Base-by-base conservation (phyloP, 2,888 invertebrate genomes). In the Cheilosia vulpina region DNA sequence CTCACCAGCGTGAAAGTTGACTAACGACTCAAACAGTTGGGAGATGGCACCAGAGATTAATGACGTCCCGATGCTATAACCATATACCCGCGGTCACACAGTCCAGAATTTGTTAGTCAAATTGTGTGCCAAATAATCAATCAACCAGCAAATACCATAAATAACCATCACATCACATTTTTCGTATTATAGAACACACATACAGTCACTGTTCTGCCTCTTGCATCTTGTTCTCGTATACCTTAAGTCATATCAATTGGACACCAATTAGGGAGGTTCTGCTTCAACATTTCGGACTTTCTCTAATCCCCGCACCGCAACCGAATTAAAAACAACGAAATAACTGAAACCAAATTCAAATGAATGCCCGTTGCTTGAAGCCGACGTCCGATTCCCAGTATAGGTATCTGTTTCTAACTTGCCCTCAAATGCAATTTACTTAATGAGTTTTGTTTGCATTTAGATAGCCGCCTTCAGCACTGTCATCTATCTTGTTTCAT, bases 391-490 rank as follows among this genome's bases (percentile, higher is more conserved):
- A 50, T 19, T 78, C 43, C 41, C 55, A 19, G 52, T 60, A 6
- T 27, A 27, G 27, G 27, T 27, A 27, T 62, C 52, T 75, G 24
- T 53, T 55, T 62, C 57, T 38, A 27, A 6, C 38, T 13, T 38
- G 3, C 41, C 15, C 58, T 52, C 9, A 13, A 79, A 79, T 73
- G 83, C 79, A 79, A 79, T 73, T 73, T 57, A 79, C 73, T 73
- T 69, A 83, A 83, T 83, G 72, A 79, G 79, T 52, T 57, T 17
- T 60, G 53, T 72, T 68, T 72, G 60, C 53, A 68, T 71, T 53
- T 55, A 53, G 34, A 27, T 63, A 27, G 34, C 21, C 34, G n/a
- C 57, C 34, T n/a, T 31, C 80, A 50, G 45, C 53, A 15, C 17
- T 45, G 31, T 34, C 34, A 21, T 38, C 38, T 13, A 38, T 3